Evolutionary conservation across 2,797 vertebrate species (phyloP), one percentile per base, ranked within the genome.

Genomic region (Danio aesculapii): DNA sequence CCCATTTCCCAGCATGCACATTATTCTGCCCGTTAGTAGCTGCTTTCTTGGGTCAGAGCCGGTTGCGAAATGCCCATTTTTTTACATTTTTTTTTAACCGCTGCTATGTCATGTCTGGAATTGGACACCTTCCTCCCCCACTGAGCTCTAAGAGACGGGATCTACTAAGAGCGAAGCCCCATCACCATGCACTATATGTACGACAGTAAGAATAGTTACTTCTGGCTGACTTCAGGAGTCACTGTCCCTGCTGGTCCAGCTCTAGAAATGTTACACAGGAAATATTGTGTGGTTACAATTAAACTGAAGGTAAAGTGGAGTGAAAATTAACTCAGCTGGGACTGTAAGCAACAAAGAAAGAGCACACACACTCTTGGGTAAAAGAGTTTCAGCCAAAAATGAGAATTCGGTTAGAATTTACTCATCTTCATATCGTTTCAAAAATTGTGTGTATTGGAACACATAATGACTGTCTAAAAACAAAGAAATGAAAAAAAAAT

Each of bases 151-250:
- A 77, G 39, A 83, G 75, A 70, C 53, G 67, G 62, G 80, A 83
- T 61, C 72, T 85, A 84, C 89, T 86, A 88, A 85, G 86, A 96
- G 94, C 92, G 73, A 84, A 92, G 94, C 90, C 95, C 96, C 95
- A 8, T 91, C 96, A 96, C 96, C 97, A 96, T 95, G 96, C 96
- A 92, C 82, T 89, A 89, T 11, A 11, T 5, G 14, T 81, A 86
- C 77, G 81, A 90, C 91, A 88, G 89, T 87, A 86, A 89, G 90
- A 88, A 94, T 97, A 98, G 94, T 98, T 99, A 99, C 97, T 97
- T 98, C 95, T 93, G 93, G 92, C 87, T 93, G 95, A 92, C 95
- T 96, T 93, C 95, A 88, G 94, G 93, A 89, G 93, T 88, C 92
- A 92, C 89, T 91, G 91, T 91, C 90, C 92, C 94, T 92, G 94